Evolutionary conservation across 2,888 invertebrate species (phyloP).

Genomic region (Cheiracanthium punctorium): DNA sequence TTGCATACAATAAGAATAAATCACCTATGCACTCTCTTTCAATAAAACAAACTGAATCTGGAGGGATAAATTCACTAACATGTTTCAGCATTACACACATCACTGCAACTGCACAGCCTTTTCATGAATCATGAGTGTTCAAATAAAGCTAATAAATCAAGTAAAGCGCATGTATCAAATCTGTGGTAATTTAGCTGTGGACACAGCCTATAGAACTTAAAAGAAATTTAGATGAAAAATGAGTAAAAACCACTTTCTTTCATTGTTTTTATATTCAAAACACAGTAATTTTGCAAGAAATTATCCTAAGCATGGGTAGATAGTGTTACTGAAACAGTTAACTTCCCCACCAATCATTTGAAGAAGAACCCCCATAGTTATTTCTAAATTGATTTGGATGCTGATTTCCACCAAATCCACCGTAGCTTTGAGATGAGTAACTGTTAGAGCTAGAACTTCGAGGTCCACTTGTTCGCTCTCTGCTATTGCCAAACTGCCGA

Average conservation of each 20-base stretch:
- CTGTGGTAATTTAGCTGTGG: background rate
- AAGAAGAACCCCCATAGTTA: constrained; percentile 71
- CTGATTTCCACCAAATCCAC: constrained; percentile 69
- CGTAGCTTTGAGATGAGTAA: constrained; percentile 56
- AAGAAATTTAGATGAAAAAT: background rate
- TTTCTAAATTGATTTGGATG: constrained; percentile 67
- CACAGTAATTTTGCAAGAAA: background rate
- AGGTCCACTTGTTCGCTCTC: constrained; percentile 53
- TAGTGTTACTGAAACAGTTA: constrained; percentile 36
- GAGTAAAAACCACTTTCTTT: background rate
- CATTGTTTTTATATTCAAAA: background rate
- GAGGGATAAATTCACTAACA: background rate
- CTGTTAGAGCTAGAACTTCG: constrained; percentile 54
- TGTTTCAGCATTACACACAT: background rate
- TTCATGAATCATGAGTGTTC: background rate
- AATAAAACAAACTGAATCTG: too few relatives aligned
- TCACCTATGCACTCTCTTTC: too few relatives aligned
- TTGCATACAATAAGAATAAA: too few relatives aligned
- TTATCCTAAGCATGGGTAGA: background rate
- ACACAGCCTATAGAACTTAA: background rate
- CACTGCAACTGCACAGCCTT: background rate
- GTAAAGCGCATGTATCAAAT: background rate
- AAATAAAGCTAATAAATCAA: background rate
- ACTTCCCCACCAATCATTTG: constrained; percentile 72
- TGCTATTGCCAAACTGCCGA: constrained; percentile 76